Conservation (phyloP, 2,888 invertebrate genomes). For the Ceraclea dissimilis region DNA sequence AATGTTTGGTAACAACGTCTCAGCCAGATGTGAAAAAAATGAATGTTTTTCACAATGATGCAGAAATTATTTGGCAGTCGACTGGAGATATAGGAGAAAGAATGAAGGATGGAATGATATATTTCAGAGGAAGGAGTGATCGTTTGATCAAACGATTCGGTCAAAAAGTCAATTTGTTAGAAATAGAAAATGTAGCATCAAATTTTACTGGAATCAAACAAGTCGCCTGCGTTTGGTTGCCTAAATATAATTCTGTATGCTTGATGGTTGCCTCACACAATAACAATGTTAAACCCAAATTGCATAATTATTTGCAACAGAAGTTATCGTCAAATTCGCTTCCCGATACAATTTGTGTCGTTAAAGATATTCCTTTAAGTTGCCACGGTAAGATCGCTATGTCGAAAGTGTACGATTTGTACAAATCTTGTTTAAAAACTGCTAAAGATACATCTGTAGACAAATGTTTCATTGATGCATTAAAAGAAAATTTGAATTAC, state of each 20-base stretch:
- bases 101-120: conserved; percentile 43
- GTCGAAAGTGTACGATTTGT: conserved; percentile 33
- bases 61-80: conserved; percentile 32
- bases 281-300: conserved; percentile 31
- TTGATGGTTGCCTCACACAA: conserved; percentile 45
- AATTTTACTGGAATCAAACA: conserved; percentile 42
- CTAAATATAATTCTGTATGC: conserved; percentile 41
- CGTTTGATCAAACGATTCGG: conserved; percentile 71
- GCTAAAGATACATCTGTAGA: conserved; percentile 31
- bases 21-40: conserved; percentile 33
- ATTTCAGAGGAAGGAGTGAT: conserved; percentile 61
- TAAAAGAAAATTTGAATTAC: conserved; percentile 8
- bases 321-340: conserved; percentile 46
- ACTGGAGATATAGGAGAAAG: conserved; percentile 69
- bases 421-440: conserved; percentile 30
- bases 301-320: conserved; percentile 39
- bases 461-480: conserved; percentile 1
- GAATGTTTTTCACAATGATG: not conserved
- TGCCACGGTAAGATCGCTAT: conserved; percentile 61
- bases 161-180: conserved; percentile 54
- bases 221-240: conserved; percentile 50
- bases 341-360: conserved; percentile 58
- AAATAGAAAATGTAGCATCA: conserved; percentile 47
- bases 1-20: conserved; percentile 35
- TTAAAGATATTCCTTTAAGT: conserved; percentile 54